Base-by-base conservation (phyloP, 2,797 vertebrate species). In the Myotis myotis region DNA sequence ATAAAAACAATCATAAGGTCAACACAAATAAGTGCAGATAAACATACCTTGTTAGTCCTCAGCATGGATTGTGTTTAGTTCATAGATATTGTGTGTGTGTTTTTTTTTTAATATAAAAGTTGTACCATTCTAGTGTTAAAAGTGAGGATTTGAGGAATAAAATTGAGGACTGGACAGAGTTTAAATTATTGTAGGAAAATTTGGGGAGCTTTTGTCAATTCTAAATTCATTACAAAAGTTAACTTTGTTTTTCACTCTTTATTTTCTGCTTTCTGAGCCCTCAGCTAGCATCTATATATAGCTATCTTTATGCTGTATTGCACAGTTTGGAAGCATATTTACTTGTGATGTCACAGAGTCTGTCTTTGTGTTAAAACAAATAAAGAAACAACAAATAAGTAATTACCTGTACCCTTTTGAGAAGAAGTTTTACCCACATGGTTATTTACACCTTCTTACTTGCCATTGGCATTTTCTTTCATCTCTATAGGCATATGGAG, bases 21-120 rank as follows among this genome's bases (percentile, higher is more conserved):
- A 75, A 64, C 30, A 68, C 53, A 49, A 74, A n/a, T 68, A 81
- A 75, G 44, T 76, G 33, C 36, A 47, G 12, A 60, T 84, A 93
- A 93, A 94, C 5, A 76, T 87, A 9, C 90, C 70, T 82, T 85
- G 8, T 57, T 92, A 49, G 33, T 89, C 15, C 17, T 94, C n/a
- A 41, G 28, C 41, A 30, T 85, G 36, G 49, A 51, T 64, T 87
- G n/a, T 70, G 13, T 75, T 96, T 95, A 41, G n/a, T 87, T 81
- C 10, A 28, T 30, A 30, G 60, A 62, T 62, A 15, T 1, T 51
- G 49, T 16, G 49, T n/a, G 1, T 53, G 60, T 28, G 5, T 25
- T 60, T 28, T 60, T 60, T n/a, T n/a, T n/a, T n/a, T n/a, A n/a
- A n/a, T 11, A 62, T 62, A 94, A 78, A 78, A 41, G 13, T 19